phyloP scores from a whole-genome alignment of 2,797 vertebrate genomes.

The Pseudocheirus occidentalis region DNA sequence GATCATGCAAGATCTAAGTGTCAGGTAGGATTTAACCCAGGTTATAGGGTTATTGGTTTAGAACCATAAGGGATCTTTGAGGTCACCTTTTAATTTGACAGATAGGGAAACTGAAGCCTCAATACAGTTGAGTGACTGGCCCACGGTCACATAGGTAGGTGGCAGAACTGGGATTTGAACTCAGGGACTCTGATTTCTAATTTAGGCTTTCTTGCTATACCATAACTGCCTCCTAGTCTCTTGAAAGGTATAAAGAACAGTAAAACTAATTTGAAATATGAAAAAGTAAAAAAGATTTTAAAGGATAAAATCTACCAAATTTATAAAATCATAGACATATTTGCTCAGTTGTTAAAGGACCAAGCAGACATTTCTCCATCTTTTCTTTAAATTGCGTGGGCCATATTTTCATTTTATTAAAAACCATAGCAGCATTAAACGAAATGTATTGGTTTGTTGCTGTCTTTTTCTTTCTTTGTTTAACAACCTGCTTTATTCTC shows the following conservation, averaged over 20 bases:
- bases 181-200: neutral
- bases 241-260: neutral
- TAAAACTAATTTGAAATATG: neutral
- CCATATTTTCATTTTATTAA: neutral
- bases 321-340: neutral
- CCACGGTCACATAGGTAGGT: neutral
- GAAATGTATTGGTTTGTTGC: neutral
- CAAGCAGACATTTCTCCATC: neutral
- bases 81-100: neutral
- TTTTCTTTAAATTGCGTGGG: neutral
- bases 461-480: neutral
- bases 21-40: neutral
- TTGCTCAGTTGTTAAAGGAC: neutral
- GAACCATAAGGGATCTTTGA: neutral
- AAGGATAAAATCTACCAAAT: neutral
- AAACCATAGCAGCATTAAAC: neutral
- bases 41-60: neutral
- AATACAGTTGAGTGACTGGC: neutral
- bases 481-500: slow-evolving; percentile 28
- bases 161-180: neutral
- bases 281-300: neutral
- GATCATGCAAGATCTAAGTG: neutral
- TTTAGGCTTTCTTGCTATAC: neutral
- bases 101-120: neutral
- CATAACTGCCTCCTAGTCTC: neutral